Percentiles rank a stretch among this genome's conserved stretches.
phyloP scores from a whole-genome alignment of 1,140 invertebrate species.

The Hydropsyche tenuis region DNA sequence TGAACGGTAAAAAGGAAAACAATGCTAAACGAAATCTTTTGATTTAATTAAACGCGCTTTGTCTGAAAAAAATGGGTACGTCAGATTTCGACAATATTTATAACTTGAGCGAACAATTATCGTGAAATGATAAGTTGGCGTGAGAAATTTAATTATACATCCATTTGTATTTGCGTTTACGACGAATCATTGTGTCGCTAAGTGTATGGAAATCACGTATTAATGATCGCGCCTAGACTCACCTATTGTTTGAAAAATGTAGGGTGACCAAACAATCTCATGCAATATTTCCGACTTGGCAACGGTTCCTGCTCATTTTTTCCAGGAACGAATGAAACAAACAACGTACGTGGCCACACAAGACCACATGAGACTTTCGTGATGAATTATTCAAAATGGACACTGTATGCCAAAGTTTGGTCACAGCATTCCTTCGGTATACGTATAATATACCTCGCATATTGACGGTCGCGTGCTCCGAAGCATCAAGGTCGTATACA shows the following conservation, averaged over 20 bases:
- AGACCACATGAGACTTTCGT: too few species aligned
- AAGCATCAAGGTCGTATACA: slow-evolving; percentile 28
- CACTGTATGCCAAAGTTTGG: background rate
- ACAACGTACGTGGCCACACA: too few species aligned
- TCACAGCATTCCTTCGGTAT: background rate
- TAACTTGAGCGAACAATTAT: too few species aligned
- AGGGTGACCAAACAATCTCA: slow-evolving; percentile 1
- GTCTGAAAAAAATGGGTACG: background rate
- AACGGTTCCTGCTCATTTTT: too few species aligned
- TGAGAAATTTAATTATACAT: slow-evolving; percentile 3
- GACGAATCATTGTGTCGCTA: background rate
- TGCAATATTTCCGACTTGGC: too few species aligned
- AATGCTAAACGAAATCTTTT: too few species aligned
- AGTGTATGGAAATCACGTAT: background rate
- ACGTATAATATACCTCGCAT: background rate
- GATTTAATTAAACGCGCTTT: too few species aligned
- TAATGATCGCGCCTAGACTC: slow-evolving; percentile 2
- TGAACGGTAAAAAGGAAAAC: too few species aligned
- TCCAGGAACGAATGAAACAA: too few species aligned
- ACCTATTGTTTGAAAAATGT: background rate
- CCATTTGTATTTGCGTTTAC: background rate
- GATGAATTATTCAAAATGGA: too few species aligned
- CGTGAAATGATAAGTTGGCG: background rate
- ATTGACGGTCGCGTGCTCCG: slow-evolving; percentile 13
- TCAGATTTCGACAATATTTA: background rate